A percentile compares a stretch with the other conserved stretches of the same genome.
Evolutionary conservation across 2,113 vertebrate species (phyloP).

Genomic region (Phycodurus eques): DNA sequence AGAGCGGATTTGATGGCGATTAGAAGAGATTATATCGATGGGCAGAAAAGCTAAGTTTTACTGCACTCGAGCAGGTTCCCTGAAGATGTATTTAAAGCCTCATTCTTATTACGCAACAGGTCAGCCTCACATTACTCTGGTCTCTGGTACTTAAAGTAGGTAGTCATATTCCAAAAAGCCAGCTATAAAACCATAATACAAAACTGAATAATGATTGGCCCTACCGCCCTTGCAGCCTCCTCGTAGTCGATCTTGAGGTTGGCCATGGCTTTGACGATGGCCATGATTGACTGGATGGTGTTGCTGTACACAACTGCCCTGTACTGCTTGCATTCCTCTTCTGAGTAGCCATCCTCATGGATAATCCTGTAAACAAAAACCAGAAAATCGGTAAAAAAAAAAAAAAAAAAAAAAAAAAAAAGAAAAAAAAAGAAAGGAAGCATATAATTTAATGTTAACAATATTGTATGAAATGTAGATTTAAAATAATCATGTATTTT

Average conservation of each 20-base stretch:
- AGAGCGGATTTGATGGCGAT: slow-evolving; percentile 17
- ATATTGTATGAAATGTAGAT: not conserved
- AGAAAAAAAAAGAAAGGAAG: not conserved
- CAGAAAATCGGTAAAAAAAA: not conserved
- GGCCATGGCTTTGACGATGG: slow-evolving; percentile 94
- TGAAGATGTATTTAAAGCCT: slow-evolving; percentile 1
- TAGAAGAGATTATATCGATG: slow-evolving; percentile 14
- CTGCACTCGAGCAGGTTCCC: not conserved
- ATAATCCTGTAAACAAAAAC: slow-evolving; percentile 80
- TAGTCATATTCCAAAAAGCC: not conserved
- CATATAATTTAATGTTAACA: too few species aligned
- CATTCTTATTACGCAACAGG: not conserved
- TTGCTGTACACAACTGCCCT: slow-evolving; percentile 97
- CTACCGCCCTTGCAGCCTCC: slow-evolving; percentile 81
- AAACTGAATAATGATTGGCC: slow-evolving; percentile 27
- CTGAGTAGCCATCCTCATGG: slow-evolving; percentile 94
- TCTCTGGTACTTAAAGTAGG: not conserved
- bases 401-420: not conserved
- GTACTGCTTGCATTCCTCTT: slow-evolving; percentile 96
- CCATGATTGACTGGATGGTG: slow-evolving; percentile 98
- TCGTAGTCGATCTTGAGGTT: slow-evolving; percentile 94
- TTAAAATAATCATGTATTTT: not conserved
- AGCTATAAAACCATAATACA: not conserved
- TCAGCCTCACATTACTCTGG: not conserved
- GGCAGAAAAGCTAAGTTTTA: not conserved